Evolutionary conservation across 1,140 invertebrate species (phyloP), one percentile per base, ranked within the genome.

Genomic region (Argopecten irradians): DNA sequence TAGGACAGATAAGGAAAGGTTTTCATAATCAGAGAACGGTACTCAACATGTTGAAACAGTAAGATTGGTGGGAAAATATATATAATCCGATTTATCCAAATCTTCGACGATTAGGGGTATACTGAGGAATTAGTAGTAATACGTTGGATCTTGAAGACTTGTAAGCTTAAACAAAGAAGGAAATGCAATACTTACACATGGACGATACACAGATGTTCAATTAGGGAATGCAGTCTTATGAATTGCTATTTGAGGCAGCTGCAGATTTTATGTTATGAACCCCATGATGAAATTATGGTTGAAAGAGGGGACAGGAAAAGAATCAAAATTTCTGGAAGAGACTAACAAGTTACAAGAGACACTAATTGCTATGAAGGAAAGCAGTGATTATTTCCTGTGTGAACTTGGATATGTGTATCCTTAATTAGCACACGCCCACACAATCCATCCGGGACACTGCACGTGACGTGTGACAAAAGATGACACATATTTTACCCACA

Each of bases 51-150:
- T 71, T 71, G 55, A 71, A 71, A 71, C 55, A 71, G 55, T 71
- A 71, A 71, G 55, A 71, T 71, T n/a, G 55, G 55, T 71, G 55
- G 55, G 55, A 71, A 71, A n/a, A 71, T 71, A 71, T 11, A 28
- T n/a, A 71, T 71, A 71, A 71, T 71, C 55, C 55, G 55, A 71
- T 28, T 71, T 71, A 71, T 71, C 55, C 55, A 71, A 71, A 71
- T 71, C 55, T 71, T n/a, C 1, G 5, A 1, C 55, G 55, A 71
- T 71, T 71, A 71, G 55, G 55, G n/a, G 55, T 71, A 71, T 28
- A 71, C 22, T n/a, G 55, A n/a, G 5, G n/a, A 71, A 71, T 28
- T 71, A 16, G 22, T 71, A 71, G 55, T 71, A 71, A 71, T 71
- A 71, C 16, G 5, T 2, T 16, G 19, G 43, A 71, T 71, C 8